Evolutionary conservation across 2,888 invertebrate species (phyloP).

Genomic region (Erebia aethiops): DNA sequence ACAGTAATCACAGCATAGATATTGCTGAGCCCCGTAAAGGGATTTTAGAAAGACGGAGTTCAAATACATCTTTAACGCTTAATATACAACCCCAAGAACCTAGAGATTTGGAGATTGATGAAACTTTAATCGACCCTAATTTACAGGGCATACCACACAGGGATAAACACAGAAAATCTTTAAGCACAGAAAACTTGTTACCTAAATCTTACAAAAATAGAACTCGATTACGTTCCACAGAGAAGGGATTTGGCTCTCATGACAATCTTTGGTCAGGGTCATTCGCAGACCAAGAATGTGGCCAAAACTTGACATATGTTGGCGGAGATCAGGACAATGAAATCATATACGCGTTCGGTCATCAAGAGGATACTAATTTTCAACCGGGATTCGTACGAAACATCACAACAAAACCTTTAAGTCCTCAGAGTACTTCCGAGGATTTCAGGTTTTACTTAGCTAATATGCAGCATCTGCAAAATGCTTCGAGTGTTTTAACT

Average conservation of each 20-base stretch:
- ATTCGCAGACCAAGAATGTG: constrained; percentile 67
- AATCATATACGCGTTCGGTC: constrained; percentile 76
- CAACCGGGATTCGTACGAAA: constrained; percentile 75
- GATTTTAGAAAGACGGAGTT: constrained; percentile 89
- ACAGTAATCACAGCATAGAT: constrained; percentile 77
- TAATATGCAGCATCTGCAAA: constrained; percentile 88
- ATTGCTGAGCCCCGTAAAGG: constrained; percentile 81
- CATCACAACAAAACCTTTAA: constrained; percentile 85
- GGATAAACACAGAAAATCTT: constrained; percentile 79
- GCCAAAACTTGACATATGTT: constrained; percentile 71
- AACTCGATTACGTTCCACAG: constrained; percentile 58
- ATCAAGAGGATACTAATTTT: constrained; percentile 66
- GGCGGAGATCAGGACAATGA: constrained; percentile 79
- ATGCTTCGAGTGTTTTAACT: constrained; percentile 85
- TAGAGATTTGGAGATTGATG: constrained; percentile 75
- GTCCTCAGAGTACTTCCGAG: constrained; percentile 86
- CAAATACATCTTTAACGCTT: constrained; percentile 91
- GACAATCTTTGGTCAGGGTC: constrained; percentile 79
- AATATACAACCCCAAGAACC: constrained; percentile 75
- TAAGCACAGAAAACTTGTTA: constrained; percentile 84
- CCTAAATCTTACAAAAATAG: constrained; percentile 77
- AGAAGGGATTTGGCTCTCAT: constrained; percentile 75
- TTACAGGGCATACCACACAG: constrained; percentile 66
- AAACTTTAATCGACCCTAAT: constrained; percentile 62
- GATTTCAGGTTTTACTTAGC: constrained; percentile 88